phyloP scores from a whole-genome alignment of 2,888 invertebrate species.

The Capitulum mitella region DNA sequence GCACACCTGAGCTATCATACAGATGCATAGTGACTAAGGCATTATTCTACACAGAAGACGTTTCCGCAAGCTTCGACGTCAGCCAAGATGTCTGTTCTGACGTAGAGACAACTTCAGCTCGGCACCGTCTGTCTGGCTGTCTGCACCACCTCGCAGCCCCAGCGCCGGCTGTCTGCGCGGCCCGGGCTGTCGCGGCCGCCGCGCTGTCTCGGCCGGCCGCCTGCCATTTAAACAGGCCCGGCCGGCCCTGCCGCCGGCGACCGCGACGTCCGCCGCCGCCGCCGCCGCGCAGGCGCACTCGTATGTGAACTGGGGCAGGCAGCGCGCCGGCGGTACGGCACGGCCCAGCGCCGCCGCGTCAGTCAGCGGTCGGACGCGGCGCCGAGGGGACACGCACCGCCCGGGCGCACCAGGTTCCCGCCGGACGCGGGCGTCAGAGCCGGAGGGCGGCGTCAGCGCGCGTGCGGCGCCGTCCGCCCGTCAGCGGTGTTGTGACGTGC shows the following conservation, averaged over 20 bases:
- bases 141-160: not conserved
- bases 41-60: too few relatives aligned
- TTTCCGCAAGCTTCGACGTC: too few relatives aligned
- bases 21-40: too few relatives aligned
- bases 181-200: not conserved
- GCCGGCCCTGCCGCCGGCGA: not conserved
- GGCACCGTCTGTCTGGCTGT: too few relatives aligned
- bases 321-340: not conserved
- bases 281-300: constrained; percentile 15
- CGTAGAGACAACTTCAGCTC: too few relatives aligned
- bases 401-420: too few relatives aligned
- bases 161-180: too few relatives aligned
- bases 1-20: too few relatives aligned
- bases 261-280: not conserved
- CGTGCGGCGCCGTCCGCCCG: too few relatives aligned
- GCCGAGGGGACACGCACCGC: not conserved
- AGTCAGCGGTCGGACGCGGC: not conserved
- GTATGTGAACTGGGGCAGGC: constrained; percentile 3
- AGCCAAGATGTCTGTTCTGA: too few relatives aligned
- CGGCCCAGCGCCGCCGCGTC: not conserved
- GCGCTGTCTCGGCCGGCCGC: not conserved
- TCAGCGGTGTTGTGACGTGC: not conserved
- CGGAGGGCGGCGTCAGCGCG: too few relatives aligned
- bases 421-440: too few relatives aligned
- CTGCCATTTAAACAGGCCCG: not conserved